A percentile compares a stretch with the other conserved stretches of the same genome.
phyloP scores from a whole-genome alignment of 2,888 invertebrate species.

The Torymus tubicola region DNA sequence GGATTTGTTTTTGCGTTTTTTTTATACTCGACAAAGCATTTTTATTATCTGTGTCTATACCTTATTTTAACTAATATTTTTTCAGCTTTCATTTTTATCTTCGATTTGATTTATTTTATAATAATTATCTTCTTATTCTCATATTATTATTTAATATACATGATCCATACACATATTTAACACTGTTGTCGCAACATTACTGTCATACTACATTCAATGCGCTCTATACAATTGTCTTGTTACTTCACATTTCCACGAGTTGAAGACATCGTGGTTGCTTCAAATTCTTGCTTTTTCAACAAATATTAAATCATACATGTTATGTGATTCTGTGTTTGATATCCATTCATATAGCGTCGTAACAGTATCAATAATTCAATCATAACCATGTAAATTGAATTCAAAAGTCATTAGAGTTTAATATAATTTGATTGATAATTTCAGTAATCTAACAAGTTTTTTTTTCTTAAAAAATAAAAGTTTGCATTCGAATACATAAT shows the following conservation, averaged over 20 bases:
- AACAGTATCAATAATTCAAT: too few relatives aligned
- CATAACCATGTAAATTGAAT: not conserved
- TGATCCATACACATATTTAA: slow-evolving; percentile 27
- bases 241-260: slow-evolving; percentile 22
- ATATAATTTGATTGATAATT: too few relatives aligned
- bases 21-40: not conserved
- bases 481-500: too few relatives aligned
- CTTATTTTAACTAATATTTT: slow-evolving; percentile 44
- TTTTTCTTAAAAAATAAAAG: too few relatives aligned
- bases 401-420: not conserved
- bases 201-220: not conserved
- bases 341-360: not conserved
- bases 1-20: not conserved
- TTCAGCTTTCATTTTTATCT: slow-evolving; percentile 47
- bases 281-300: slow-evolving; percentile 23
- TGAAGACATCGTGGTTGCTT: slow-evolving; percentile 39
- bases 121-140: slow-evolving; percentile 23
- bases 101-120: slow-evolving; percentile 10
- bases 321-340: slow-evolving; percentile 20
- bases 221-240: not conserved
- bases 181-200: not conserved
- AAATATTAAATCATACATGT: not conserved
- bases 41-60: slow-evolving; percentile 24
- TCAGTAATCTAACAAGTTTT: too few relatives aligned
- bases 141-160: slow-evolving; percentile 18